Conservation (phyloP, 2,113 vertebrate species). For the Brachypteracias leptosomus region DNA sequence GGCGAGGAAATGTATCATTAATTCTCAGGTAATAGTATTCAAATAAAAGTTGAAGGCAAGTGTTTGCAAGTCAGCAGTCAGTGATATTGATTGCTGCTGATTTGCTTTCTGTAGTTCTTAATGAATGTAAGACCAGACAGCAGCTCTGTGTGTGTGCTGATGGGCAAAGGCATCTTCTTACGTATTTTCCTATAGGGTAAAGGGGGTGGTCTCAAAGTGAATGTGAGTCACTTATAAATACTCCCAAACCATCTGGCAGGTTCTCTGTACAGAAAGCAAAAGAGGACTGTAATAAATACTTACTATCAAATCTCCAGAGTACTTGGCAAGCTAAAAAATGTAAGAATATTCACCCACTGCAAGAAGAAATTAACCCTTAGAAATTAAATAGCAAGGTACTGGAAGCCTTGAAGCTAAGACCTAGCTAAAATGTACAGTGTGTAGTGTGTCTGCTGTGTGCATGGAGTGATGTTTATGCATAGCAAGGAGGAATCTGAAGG, state of each 20-base stretch:
- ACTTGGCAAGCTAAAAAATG: neutral
- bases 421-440: neutral
- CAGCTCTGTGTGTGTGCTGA: neutral
- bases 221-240: conserved; percentile 4
- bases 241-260: neutral
- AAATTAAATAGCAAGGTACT: neutral
- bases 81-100: neutral
- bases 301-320: neutral
- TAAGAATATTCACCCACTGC: neutral
- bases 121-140: neutral
- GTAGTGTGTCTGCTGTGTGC: neutral
- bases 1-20: neutral
- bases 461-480: neutral
- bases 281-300: conserved; percentile 29
- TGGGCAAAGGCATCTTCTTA: neutral
- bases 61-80: neutral
- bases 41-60: neutral
- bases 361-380: neutral
- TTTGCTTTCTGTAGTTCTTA: neutral
- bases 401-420: neutral
- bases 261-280: neutral
- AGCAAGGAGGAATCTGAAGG: neutral
- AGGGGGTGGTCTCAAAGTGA: conserved; percentile 24
- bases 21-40: neutral
- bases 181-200: neutral